Evolutionary conservation across 2,113 vertebrate genomes (phyloP).

Genomic region (Campylorhamphus procurvoides): DNA sequence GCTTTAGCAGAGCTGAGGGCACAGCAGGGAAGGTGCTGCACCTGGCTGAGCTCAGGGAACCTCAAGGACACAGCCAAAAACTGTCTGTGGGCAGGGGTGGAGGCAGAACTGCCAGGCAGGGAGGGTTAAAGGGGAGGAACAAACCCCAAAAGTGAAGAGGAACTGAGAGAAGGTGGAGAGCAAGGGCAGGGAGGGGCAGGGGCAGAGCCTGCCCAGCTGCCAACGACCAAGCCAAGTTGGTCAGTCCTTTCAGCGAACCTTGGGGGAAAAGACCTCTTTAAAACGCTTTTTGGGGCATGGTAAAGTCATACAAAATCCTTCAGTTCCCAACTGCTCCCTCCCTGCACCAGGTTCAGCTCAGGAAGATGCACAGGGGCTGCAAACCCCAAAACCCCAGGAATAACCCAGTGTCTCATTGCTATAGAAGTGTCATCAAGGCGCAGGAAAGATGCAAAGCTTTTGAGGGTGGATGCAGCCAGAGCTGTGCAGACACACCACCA

Average conservation of each 20-base stretch:
- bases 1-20: neutral
- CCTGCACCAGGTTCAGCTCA: neutral
- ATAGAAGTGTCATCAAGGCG: neutral
- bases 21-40: neutral
- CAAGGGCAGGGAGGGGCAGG: neutral
- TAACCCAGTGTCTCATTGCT: neutral
- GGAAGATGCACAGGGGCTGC: neutral
- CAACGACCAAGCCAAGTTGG: neutral
- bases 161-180: neutral
- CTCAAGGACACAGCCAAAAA: neutral
- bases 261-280: neutral
- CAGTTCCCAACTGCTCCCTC: neutral
- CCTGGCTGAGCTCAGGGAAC: neutral
- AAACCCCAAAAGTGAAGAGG: neutral
- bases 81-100: neutral
- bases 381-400: neutral
- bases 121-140: neutral
- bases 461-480: neutral
- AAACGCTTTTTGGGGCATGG: neutral
- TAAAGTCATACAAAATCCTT: neutral
- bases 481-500: neutral
- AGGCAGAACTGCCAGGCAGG: neutral
- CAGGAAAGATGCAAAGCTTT: neutral
- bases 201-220: neutral
- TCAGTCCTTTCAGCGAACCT: neutral